A percentile compares a stretch with the other conserved stretches of the same genome.
These are phyloP conservation scores for Sarcophilus harrisii DNA, from an alignment of 2,797 vertebrate genomes.

Conservation along the genomic window DNA sequence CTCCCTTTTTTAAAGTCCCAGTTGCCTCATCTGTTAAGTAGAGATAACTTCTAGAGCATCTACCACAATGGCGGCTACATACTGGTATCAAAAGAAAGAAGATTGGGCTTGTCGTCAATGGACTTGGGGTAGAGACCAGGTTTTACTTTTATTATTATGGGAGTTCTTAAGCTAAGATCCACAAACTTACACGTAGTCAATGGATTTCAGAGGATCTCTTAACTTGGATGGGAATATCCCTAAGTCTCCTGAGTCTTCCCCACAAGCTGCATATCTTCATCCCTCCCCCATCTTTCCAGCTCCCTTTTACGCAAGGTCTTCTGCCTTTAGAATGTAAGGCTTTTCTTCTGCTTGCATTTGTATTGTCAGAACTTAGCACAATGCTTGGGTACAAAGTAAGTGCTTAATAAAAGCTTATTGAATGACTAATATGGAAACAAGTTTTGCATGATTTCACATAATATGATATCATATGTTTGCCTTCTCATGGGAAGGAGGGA, in stretches of 20 bases:
- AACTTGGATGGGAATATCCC: not conserved
- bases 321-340: not conserved
- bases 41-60: not conserved
- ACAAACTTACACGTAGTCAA: not conserved
- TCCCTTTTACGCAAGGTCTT: too few species aligned
- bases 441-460: not conserved
- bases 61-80: not conserved
- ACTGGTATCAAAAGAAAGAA: not conserved
- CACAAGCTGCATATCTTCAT: not conserved
- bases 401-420: not conserved
- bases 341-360: not conserved
- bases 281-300: not conserved
- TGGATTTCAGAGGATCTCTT: not conserved
- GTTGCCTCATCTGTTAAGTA: not conserved
- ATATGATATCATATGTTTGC: not conserved
- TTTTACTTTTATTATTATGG: not conserved
- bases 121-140: not conserved
- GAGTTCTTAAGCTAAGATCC: not conserved
- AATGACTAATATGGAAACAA: not conserved
- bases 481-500: not conserved
- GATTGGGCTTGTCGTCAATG: not conserved
- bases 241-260: not conserved
- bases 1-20: not conserved
- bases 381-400: not conserved
- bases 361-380: not conserved